These are phyloP conservation scores for Neodiprion pinetum DNA, from an alignment of 1,140 invertebrate genomes.

Conservation along the genomic window DNA sequence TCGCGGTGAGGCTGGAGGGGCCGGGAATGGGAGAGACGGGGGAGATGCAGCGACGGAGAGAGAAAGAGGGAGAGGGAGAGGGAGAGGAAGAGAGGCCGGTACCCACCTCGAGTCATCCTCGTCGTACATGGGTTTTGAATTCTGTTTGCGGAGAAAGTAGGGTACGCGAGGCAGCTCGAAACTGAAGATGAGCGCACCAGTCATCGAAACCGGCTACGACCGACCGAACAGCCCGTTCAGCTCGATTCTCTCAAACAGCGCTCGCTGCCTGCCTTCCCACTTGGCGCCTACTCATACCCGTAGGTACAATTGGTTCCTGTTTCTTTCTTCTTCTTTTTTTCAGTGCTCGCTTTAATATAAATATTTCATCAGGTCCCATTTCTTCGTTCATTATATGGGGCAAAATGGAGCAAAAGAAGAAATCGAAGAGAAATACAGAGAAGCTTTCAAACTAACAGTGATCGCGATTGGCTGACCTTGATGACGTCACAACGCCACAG, in stretches of 20 bases:
- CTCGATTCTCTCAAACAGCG: background rate
- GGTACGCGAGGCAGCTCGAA: constrained; percentile 40
- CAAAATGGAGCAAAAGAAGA: too few species aligned
- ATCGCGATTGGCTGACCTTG: too few species aligned
- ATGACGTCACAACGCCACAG: too few species aligned
- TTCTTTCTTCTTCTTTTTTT: too few species aligned
- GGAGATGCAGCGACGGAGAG: constrained; percentile 2
- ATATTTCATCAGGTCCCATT: background rate
- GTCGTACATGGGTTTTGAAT: constrained; percentile 47
- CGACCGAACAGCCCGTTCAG: background rate
- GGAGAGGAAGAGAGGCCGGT: constrained; percentile 13
- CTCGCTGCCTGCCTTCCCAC: background rate
- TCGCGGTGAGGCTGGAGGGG: background rate
- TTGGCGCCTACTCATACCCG: background rate
- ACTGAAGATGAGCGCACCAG: constrained; percentile 35
- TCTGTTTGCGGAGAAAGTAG: constrained; percentile 59
- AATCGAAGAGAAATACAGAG: too few species aligned
- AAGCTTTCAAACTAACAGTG: too few species aligned
- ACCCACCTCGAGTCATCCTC: constrained; percentile 25
- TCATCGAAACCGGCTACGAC: background rate
- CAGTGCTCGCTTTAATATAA: too few species aligned
- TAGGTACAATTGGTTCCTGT: background rate
- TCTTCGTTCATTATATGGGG: too few species aligned
- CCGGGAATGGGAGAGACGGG: background rate
- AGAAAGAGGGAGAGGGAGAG: constrained; percentile 27